Evolutionary conservation across 2,888 invertebrate genomes (phyloP).

Genomic region (Chloroclystis v-ata): DNA sequence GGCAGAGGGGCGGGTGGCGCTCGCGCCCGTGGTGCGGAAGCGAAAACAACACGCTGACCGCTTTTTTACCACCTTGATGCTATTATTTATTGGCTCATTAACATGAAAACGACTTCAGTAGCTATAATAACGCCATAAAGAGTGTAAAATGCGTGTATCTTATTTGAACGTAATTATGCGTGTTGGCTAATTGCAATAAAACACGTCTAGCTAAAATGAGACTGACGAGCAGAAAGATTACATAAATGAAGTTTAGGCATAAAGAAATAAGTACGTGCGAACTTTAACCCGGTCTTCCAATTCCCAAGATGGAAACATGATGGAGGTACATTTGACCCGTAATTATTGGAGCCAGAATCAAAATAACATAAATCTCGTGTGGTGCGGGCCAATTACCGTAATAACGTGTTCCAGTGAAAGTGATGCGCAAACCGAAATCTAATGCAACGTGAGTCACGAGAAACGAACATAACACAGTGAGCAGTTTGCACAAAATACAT

Average conservation of each 20-base stretch:
- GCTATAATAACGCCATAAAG: too few relatives aligned
- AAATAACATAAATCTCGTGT: slow-evolving; percentile 25
- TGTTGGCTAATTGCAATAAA: too few relatives aligned
- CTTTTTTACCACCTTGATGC: slow-evolving; percentile 9
- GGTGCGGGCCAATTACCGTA: slow-evolving; percentile 26
- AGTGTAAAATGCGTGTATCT: too few relatives aligned
- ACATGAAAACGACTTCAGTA: too few relatives aligned
- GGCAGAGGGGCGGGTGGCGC: slow-evolving; percentile 24
- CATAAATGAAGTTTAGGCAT: not conserved
- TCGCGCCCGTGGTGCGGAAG: slow-evolving; percentile 15
- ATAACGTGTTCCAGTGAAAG: slow-evolving; percentile 30
- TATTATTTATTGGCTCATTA: slow-evolving; percentile 5
- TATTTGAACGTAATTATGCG: too few relatives aligned
- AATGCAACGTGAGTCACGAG: slow-evolving; percentile 18
- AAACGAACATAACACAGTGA: slow-evolving; percentile 8
- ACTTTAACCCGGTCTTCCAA: slow-evolving; percentile 18
- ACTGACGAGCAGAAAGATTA: not conserved
- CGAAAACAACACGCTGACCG: slow-evolving; percentile 26
- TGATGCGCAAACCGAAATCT: slow-evolving; percentile 24
- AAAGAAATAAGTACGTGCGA: slow-evolving; percentile 5
- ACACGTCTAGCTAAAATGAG: not conserved
- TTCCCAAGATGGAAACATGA: slow-evolving; percentile 14
- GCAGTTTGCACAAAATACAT: too few relatives aligned
- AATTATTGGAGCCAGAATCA: slow-evolving; percentile 11
- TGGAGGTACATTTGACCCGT: slow-evolving; percentile 1